A percentile compares a stretch with the other conserved stretches of the same genome.
phyloP scores from a whole-genome alignment of 2,888 invertebrate species.

The Pterobdella sp. region DNA sequence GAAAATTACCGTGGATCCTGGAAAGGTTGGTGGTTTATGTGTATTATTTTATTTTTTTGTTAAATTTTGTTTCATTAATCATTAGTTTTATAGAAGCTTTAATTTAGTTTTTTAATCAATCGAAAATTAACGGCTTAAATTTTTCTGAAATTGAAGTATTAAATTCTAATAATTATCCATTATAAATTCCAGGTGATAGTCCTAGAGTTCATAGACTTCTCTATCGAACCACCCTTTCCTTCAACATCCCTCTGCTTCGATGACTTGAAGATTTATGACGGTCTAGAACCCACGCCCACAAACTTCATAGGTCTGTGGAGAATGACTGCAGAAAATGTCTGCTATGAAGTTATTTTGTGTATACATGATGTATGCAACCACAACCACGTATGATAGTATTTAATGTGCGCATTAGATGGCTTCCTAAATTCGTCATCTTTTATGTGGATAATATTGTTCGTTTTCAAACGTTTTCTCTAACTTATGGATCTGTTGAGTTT shows the following conservation, averaged over 20 bases:
- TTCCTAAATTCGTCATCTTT: background rate
- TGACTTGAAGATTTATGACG: slow-evolving; percentile 27
- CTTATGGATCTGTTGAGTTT: background rate
- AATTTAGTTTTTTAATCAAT: background rate
- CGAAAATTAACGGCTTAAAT: background rate
- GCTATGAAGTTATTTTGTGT: no score
- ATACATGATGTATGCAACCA: no score
- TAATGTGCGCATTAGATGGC: no score
- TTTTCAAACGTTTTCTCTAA: background rate
- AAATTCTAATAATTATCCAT: background rate
- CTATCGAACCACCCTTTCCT: slow-evolving; percentile 28
- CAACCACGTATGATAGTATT: no score
- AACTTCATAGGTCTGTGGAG: slow-evolving; percentile 8
- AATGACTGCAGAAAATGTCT: no score
- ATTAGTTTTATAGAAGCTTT: background rate
- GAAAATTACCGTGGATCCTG: slow-evolving; percentile 23
- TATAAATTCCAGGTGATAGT: slow-evolving; percentile 9
- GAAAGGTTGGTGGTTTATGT: slow-evolving; percentile 10
- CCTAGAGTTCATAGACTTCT: slow-evolving; percentile 28
- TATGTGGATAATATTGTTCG: background rate
- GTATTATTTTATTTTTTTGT: no score
- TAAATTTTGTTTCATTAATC: background rate
- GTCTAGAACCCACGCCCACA: background rate
- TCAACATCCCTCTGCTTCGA: slow-evolving; percentile 27
- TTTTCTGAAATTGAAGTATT: background rate